Conservation (phyloP, 2,888 invertebrate genomes). For the Patella ulyssiponensis region DNA sequence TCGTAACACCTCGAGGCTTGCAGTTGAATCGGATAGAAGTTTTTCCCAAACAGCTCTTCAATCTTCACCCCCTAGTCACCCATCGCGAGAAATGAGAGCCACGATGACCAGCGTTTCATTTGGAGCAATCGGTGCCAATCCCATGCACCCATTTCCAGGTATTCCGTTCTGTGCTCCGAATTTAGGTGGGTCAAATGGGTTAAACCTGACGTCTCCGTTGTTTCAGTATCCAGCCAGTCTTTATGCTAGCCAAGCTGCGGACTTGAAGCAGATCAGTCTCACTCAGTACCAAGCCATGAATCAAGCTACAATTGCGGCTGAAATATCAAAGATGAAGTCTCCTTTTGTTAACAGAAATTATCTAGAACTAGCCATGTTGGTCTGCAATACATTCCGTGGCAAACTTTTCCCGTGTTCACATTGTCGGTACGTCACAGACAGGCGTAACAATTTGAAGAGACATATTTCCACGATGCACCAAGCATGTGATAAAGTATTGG, state of each 20-base stretch:
- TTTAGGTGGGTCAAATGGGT: conserved; percentile 20
- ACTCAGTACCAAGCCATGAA: conserved; percentile 47
- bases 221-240: conserved; percentile 52
- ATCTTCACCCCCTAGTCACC: conserved; percentile 13
- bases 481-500: conserved; percentile 66
- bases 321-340: conserved; percentile 56
- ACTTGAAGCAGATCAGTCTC: conserved; percentile 44
- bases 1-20: conserved; percentile 5
- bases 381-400: conserved; percentile 65
- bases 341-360: conserved; percentile 63
- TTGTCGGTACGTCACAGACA: conserved; percentile 70
- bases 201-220: conserved; percentile 46
- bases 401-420: conserved; percentile 68
- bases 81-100: conserved; percentile 35
- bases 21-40: conserved; percentile 15
- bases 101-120: conserved; percentile 40
- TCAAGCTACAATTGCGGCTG: conserved; percentile 47
- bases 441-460: conserved; percentile 72
- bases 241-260: conserved; percentile 38
- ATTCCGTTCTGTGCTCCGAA: conserved; percentile 38
- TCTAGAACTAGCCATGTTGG: conserved; percentile 65
- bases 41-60: conserved; percentile 11
- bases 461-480: conserved; percentile 74
- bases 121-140: conserved; percentile 33
- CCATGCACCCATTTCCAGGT: conserved; percentile 44